Evolutionary conservation across 2,113 vertebrate species (phyloP).

Genomic region (Gobiocypris rarus): DNA sequence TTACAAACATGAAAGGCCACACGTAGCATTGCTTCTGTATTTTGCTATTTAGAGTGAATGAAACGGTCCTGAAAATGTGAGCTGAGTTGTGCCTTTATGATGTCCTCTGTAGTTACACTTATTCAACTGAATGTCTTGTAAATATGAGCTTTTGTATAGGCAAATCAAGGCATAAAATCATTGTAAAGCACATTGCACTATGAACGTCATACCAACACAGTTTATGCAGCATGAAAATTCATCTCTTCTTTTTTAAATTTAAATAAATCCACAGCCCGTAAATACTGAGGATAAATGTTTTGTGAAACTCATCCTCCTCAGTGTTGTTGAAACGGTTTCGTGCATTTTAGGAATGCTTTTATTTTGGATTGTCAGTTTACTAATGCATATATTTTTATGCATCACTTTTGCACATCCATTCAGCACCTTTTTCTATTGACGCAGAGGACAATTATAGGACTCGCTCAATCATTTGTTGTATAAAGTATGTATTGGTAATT

Average conservation of each 20-base stretch:
- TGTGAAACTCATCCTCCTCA: background rate
- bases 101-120: slow-evolving; percentile 11
- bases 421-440: slow-evolving; percentile 22
- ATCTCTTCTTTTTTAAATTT: slow-evolving; percentile 9
- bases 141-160: slow-evolving; percentile 17
- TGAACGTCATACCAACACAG: background rate
- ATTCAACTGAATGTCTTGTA: slow-evolving; percentile 36
- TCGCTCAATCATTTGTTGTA: slow-evolving; percentile 2
- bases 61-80: slow-evolving; percentile 23
- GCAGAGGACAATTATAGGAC: background rate
- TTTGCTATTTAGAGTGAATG: background rate
- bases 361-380: background rate
- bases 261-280: background rate
- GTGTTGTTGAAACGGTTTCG: background rate
- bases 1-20: slow-evolving; percentile 5
- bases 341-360: slow-evolving; percentile 16
- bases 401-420: slow-evolving; percentile 19
- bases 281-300: background rate
- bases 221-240: slow-evolving; percentile 17
- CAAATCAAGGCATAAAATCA: background rate
- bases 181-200: slow-evolving; percentile 32
- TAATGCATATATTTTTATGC: slow-evolving; percentile 9
- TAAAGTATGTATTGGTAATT: background rate
- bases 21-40: background rate
- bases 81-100: slow-evolving; percentile 42